Conservation (phyloP, 2,888 invertebrate genomes). For the Acleris emargana region DNA sequence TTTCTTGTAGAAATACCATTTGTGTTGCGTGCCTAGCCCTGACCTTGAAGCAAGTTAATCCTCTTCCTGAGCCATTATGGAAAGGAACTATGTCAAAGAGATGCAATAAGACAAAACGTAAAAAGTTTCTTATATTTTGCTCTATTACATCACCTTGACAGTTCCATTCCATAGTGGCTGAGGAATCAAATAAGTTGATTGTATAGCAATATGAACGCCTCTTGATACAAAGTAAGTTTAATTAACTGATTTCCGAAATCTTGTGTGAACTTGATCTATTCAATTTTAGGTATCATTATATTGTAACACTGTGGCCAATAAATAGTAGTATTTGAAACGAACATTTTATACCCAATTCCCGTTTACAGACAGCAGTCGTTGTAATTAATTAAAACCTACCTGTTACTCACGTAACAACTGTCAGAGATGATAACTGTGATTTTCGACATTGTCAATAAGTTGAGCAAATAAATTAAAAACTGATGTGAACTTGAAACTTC, state of each 20-base stretch:
- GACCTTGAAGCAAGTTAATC: too few relatives aligned
- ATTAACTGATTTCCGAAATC: conserved; percentile 26
- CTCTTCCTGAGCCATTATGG: too few relatives aligned
- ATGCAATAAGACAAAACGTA: too few relatives aligned
- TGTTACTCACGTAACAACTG: conserved; percentile 79
- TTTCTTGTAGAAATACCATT: too few relatives aligned
- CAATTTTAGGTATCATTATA: conserved; percentile 56
- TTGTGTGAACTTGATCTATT: conserved; percentile 61
- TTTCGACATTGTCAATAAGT: conserved; percentile 84
- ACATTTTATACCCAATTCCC: conserved; percentile 82
- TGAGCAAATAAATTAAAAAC: conserved; percentile 81
- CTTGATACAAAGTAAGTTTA: not conserved
- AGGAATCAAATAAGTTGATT: too few relatives aligned
- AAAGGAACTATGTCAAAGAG: too few relatives aligned
- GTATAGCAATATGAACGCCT: not conserved
- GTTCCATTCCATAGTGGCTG: too few relatives aligned
- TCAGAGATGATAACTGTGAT: conserved; percentile 82
- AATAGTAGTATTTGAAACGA: conserved; percentile 62
- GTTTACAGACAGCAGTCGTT: conserved; percentile 74
- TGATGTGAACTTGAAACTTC: conserved; percentile 56
- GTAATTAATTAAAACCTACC: conserved; percentile 62
- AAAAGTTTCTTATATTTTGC: too few relatives aligned
- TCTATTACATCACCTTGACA: too few relatives aligned
- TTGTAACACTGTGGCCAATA: conserved; percentile 80
- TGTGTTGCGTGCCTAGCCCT: too few relatives aligned